Conservation (phyloP, 2,888 invertebrate species). For the Tridacna gigas region DNA sequence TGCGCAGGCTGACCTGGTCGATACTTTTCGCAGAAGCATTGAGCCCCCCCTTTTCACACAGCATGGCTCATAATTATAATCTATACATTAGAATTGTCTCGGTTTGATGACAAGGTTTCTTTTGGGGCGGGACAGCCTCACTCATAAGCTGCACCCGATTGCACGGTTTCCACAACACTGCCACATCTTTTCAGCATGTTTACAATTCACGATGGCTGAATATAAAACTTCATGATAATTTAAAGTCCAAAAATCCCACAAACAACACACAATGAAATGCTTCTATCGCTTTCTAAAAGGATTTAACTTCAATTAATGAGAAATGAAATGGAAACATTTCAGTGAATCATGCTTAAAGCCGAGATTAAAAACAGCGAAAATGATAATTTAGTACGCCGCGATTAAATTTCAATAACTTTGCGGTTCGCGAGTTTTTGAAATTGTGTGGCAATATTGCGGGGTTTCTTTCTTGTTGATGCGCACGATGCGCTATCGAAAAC, state of each 20-base stretch:
- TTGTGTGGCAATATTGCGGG: background rate
- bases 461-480: background rate
- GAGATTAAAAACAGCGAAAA: conserved; percentile 21
- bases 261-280: conserved; percentile 20
- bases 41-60: too few species aligned
- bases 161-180: too few species aligned
- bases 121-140: too few species aligned
- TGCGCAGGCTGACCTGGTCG: too few species aligned
- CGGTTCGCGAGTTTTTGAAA: background rate
- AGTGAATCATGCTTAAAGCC: conserved; percentile 27
- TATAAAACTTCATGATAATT: too few species aligned
- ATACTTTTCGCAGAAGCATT: too few species aligned
- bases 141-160: too few species aligned
- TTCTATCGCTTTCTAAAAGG: conserved; percentile 27
- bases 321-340: conserved; percentile 29
- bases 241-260: too few species aligned
- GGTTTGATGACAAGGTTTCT: too few species aligned
- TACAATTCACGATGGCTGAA: too few species aligned
- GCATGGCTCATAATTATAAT: too few species aligned
- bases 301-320: conserved; percentile 40
- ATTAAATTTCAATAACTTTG: conserved; percentile 36
- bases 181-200: too few species aligned
- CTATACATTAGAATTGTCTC: background rate
- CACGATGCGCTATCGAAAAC: background rate
- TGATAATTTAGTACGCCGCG: conserved; percentile 31